Evolutionary conservation across 2,888 invertebrate species (phyloP), one percentile per base, ranked within the genome.

Genomic region (Cerastoderma edule): DNA sequence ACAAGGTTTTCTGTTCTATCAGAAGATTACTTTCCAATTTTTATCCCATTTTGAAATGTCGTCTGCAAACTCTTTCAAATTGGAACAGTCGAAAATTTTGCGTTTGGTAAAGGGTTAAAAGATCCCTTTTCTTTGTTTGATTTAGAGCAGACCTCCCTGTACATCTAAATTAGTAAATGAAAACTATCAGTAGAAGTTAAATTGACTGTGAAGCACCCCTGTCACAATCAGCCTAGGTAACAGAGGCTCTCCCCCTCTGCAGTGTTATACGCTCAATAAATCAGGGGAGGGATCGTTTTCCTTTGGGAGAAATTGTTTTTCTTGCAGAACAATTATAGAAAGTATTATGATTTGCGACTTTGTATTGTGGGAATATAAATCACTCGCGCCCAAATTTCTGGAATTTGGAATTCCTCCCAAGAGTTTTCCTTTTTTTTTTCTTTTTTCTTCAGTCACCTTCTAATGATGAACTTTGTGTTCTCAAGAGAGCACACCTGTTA

Each of bases 131-230:
- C 50, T 60, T 60, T 60, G 60, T 60, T n/a, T 60, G 60, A 13
- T 60, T 39, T 24, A 1, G 35, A 60, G 39, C 60, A 60, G 60
- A 60, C 60, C 60, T 24, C 60, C 60, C 39, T 60, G 60, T 60
- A 60, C 33, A 60, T 60, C 60, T 60, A 60, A 60, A 60, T 60
- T 60, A 60, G 60, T 60, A 60, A 33, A 60, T 60, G 60, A 60
- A 60, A 48, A 60, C 35, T 27, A 13, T 27, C 39, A 22, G 35
- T 60, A 27, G 35, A 60, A 35, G 39, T 13, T 48, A 64, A 64
- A 71, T 71, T 63, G 71, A 71, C 50, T 71, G 71, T 71, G 71
- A 64, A 71, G 44, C 27, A 35, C 24, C 53, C n/a, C 33, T 71
- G 56, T 71, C 64, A 71, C 71, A 71, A 33, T 71, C 53, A 71